Conservation (phyloP, 2,797 vertebrate genomes). For the Corythornis leucogaster region DNA sequence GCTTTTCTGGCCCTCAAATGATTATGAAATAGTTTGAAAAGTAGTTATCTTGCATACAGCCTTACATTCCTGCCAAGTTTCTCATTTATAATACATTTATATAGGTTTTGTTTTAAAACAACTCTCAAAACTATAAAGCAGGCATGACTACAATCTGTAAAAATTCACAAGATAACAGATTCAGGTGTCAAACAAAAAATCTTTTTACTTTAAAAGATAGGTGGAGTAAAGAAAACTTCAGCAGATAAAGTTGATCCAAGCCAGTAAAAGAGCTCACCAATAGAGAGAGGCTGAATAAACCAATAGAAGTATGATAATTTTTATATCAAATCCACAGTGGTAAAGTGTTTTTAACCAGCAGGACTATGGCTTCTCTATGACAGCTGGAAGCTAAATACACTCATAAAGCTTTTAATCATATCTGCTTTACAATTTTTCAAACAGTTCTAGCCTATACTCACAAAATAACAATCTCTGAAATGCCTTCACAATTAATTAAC, state of each 20-base stretch:
- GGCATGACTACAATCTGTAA: neutral
- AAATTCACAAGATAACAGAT: neutral
- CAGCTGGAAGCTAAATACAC: neutral
- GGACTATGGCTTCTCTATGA: neutral
- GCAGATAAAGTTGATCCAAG: neutral
- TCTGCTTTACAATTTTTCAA: neutral
- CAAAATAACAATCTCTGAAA: neutral
- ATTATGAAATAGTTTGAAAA: neutral
- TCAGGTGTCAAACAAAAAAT: neutral
- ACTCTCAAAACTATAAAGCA: neutral
- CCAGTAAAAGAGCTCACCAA: neutral
- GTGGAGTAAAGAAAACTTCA: neutral
- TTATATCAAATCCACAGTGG: neutral
- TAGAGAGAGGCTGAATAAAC: neutral
- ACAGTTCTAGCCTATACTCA: neutral
- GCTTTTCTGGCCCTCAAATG: neutral
- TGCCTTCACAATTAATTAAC: neutral
- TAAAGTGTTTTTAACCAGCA: neutral
- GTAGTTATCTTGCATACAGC: neutral
- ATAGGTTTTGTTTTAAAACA: neutral
- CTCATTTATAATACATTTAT: neutral
- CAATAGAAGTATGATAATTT: neutral
- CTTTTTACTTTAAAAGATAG: conserved; percentile 11
- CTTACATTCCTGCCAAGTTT: neutral
- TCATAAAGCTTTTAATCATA: neutral